Base-by-base conservation (phyloP, 92 coral and sea anemone species). In the Pocillopora grandis region DNA sequence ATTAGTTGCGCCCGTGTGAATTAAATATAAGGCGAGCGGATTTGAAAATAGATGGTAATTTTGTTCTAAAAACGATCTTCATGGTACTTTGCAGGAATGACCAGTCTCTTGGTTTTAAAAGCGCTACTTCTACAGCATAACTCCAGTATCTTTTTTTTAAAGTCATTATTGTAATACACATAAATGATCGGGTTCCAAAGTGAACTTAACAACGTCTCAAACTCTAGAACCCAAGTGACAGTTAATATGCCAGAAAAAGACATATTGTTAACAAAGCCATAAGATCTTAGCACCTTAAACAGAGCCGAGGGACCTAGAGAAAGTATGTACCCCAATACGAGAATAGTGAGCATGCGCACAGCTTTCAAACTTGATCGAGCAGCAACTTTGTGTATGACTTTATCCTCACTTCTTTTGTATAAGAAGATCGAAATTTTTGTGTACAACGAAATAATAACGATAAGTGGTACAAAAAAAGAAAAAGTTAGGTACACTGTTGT, bases 291-390 rank as follows among this genome's bases (percentile, higher is more conserved):
- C 74, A 90, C 66, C 4, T 74, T 64, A 12, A 89, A 48, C 49
- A 84, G 36, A 58, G 82, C 80, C 0, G 76, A 17, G 10, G 95
- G 95, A 6, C 93, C 95, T 63, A 86, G 73, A n/a, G 89, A 77
- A 0, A 92, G 4, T 42, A 80, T 85, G 55, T 79, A 89, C 55
- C 87, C 89, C 15, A 80, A 48, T 8, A 89, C 92, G 58, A 85
- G 75, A 27, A 89, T 17, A 48, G 80, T 66, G 35, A 92, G 80
- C 95, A 92, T 89, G 36, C 88, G 88, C 2, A 86, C 84, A 11
- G 92, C 89, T 78, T 92, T 92, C 18, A 71, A 52, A 76, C 87
- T 89, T 71, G 95, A 87, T 74, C 85, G 84, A 59, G 86, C 89
- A 15, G 91, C 95, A 18, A 76, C 78, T 17, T 70, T 80, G 83